Conservation (phyloP, 2,113 vertebrate species). For the Tauraco erythrolophus region DNA sequence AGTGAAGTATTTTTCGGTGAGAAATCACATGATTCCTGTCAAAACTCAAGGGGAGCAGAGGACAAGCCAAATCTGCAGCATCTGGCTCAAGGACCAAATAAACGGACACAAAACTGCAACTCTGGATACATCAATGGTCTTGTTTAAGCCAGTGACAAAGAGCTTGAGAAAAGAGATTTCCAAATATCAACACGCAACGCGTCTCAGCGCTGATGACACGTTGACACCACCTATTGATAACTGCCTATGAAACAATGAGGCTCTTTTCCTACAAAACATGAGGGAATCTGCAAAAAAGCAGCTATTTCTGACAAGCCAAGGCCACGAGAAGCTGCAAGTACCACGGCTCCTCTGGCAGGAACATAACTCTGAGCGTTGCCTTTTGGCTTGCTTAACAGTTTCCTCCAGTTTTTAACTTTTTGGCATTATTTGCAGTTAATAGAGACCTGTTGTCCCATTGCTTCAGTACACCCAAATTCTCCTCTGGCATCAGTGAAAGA, state of each 20-base stretch:
- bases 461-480: background rate
- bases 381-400: fast-evolving
- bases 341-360: fast-evolving
- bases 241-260: background rate
- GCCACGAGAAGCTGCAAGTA: background rate
- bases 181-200: fast-evolving
- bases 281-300: background rate
- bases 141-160: background rate
- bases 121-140: background rate
- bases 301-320: background rate
- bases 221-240: background rate
- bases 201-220: fast-evolving
- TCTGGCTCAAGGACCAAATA: background rate
- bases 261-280: background rate
- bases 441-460: background rate
- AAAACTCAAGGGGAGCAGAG: background rate
- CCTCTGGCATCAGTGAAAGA: background rate
- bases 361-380: fast-evolving
- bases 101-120: background rate
- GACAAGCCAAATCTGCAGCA: background rate
- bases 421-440: background rate
- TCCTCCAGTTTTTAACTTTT: background rate
- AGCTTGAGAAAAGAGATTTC: background rate
- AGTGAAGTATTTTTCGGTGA: background rate
- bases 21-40: background rate